Percentiles rank a stretch among this genome's conserved stretches.
Evolutionary conservation across 2,888 invertebrate species (phyloP).

Genomic region (Metalampra italica): DNA sequence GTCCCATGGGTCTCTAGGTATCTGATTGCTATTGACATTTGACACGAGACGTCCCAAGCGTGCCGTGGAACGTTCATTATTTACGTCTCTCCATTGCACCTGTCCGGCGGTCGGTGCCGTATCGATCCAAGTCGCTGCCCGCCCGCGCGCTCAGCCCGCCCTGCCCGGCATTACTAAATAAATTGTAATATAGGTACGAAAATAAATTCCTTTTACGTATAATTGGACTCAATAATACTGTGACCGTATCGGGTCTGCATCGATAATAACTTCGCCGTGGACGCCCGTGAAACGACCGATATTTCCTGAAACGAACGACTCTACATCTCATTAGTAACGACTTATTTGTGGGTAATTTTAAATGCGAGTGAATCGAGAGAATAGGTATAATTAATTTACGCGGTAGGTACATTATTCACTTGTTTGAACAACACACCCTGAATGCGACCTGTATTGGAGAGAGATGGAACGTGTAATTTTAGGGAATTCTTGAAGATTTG

Average conservation of each 20-base stretch:
- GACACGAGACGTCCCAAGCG: slow-evolving; percentile 38
- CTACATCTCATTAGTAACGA: background rate
- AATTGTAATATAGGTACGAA: slow-evolving; percentile 14
- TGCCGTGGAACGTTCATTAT: slow-evolving; percentile 57
- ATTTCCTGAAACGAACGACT: slow-evolving; percentile 1
- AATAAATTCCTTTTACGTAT: slow-evolving; percentile 25
- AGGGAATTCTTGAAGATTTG: no score
- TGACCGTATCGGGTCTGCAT: background rate
- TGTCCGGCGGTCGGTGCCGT: slow-evolving; percentile 17
- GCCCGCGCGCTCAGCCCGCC: slow-evolving; percentile 11
- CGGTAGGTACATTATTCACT: no score
- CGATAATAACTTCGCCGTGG: background rate
- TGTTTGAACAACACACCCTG: no score
- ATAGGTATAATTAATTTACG: no score
- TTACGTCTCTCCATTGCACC: slow-evolving; percentile 54
- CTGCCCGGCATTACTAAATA: slow-evolving; percentile 21
- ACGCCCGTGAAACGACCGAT: background rate
- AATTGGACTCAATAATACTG: background rate
- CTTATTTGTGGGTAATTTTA: no score
- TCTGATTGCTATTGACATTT: slow-evolving; percentile 51
- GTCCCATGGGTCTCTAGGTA: background rate
- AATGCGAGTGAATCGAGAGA: no score
- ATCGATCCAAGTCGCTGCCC: slow-evolving; percentile 25
- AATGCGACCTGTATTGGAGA: no score
- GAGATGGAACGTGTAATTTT: no score